A percentile compares a stretch with the other conserved stretches of the same genome.
Evolutionary conservation across 2,888 invertebrate species (phyloP).

Genomic region (Acrobasis repandana): DNA sequence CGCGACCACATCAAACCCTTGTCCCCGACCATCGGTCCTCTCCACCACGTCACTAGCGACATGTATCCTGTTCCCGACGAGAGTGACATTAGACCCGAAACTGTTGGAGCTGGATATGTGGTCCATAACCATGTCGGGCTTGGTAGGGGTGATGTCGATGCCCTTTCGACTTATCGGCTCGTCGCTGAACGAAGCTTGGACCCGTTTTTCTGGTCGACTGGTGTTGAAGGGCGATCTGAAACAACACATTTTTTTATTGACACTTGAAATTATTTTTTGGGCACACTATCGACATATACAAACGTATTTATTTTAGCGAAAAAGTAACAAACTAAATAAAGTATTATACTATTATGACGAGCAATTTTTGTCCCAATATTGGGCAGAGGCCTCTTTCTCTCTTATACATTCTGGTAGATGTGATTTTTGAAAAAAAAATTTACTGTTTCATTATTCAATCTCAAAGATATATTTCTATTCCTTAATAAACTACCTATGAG

Average conservation of each 20-base stretch:
- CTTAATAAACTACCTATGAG: no score
- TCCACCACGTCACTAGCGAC: slow-evolving; percentile 76
- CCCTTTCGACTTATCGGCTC: slow-evolving; percentile 58
- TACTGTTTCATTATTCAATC: no score
- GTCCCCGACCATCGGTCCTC: slow-evolving; percentile 42
- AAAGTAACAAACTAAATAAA: no score
- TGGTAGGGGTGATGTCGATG: slow-evolving; percentile 47
- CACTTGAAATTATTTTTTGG: no score
- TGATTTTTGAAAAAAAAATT: no score
- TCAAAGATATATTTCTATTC: no score
- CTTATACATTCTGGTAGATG: no score
- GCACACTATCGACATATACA: no score
- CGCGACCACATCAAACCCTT: slow-evolving; percentile 85
- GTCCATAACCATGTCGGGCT: slow-evolving; percentile 51
- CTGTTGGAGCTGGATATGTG: slow-evolving; percentile 83
- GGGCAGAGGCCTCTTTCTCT: no score
- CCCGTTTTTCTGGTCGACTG: slow-evolving; percentile 54
- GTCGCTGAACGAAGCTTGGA: slow-evolving; percentile 66
- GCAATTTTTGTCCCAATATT: no score
- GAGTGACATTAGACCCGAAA: slow-evolving; percentile 91
- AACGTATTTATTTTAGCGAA: no score
- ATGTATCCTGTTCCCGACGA: slow-evolving; percentile 94
- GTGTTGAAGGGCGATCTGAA: slow-evolving; percentile 57
- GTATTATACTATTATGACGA: no score
- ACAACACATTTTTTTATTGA: slow-evolving; percentile 11